Base-by-base conservation (phyloP, 92 coral and sea anemone species). In the Meandrina meandrites region DNA sequence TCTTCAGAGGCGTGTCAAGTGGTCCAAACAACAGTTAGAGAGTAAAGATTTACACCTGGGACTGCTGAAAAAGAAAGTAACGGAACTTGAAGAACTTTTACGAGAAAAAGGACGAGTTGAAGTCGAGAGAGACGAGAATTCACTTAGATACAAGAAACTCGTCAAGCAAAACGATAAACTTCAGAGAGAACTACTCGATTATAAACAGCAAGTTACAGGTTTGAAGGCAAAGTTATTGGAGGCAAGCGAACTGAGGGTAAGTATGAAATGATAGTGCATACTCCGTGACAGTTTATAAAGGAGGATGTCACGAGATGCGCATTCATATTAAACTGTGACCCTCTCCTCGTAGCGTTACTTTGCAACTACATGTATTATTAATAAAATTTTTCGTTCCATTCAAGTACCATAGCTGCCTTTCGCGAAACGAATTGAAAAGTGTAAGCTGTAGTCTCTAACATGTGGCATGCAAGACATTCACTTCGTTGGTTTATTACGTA, bases 21-120 rank as follows among this genome's bases (percentile, higher is more conserved):
- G 99, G 99, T 94, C 96, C 21, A 97, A 97, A 82, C 99, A 97
- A 84, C 99, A 97, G 78, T 87, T 93, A 2, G 98, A 97, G 90
- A 97, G 99, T 82, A 97, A 97, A 87, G 99, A 97, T 22, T 82
- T 97, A 10, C 98, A 96, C 50, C 93, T 93, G 40, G 99, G 99
- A 0, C 64, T 97, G 15, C 92, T 97, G 64, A 93, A 92, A 85
- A 97, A 97, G 86, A 97, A 97, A 71, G 91, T 97, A 19, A 75
- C 92, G 24, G 93, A 97, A 28, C 91, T 97, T 30, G 99, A 97
- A 82, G 98, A 97, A 15, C 78, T 94, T 35, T 91, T 93, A 53
- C 91, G 85, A 35, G 99, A 97, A 57, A 97, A 97, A 78, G 92
- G 99, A 11, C 93, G 98, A 35, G 97, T 97, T 15, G 99, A 97